Evolutionary conservation across 2,888 invertebrate genomes (phyloP).

Genomic region (Aleiodes testaceus): DNA sequence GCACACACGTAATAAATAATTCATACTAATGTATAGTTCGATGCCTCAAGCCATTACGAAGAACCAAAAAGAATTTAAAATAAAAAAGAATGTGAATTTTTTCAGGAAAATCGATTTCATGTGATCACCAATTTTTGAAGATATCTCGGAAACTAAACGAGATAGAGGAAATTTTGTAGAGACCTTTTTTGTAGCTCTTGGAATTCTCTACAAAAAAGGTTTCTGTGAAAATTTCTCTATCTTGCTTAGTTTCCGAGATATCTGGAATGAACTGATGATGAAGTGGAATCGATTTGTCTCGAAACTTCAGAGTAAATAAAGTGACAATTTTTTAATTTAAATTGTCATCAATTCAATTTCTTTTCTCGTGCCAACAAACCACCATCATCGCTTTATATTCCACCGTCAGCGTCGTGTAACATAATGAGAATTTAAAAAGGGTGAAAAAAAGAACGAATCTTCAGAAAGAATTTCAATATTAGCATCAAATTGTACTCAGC

Average conservation of each 20-base stretch:
- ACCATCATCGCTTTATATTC: constrained; percentile 63
- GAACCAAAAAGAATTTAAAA: constrained; percentile 15
- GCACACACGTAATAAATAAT: constrained; percentile 49
- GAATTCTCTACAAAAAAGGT: no score
- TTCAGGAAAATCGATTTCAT: no score
- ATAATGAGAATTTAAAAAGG: background rate
- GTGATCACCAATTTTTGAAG: no score
- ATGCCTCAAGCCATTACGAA: constrained; percentile 47
- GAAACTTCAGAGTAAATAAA: background rate
- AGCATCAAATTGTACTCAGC: background rate
- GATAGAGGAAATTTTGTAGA: no score
- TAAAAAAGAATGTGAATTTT: background rate
- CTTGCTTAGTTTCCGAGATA: no score
- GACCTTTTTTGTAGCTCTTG: no score
- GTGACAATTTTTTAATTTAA: background rate
- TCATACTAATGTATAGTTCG: constrained; percentile 49
- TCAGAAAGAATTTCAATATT: background rate
- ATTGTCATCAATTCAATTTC: constrained; percentile 23
- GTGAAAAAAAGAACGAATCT: background rate
- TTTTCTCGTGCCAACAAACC: constrained; percentile 67
- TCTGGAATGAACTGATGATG: no score
- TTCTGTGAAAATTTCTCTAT: no score
- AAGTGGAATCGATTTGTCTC: no score
- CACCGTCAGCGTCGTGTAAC: constrained; percentile 56
- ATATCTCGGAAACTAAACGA: no score